Evolutionary conservation across 2,888 invertebrate genomes (phyloP).

Genomic region (Papilio demoleus): DNA sequence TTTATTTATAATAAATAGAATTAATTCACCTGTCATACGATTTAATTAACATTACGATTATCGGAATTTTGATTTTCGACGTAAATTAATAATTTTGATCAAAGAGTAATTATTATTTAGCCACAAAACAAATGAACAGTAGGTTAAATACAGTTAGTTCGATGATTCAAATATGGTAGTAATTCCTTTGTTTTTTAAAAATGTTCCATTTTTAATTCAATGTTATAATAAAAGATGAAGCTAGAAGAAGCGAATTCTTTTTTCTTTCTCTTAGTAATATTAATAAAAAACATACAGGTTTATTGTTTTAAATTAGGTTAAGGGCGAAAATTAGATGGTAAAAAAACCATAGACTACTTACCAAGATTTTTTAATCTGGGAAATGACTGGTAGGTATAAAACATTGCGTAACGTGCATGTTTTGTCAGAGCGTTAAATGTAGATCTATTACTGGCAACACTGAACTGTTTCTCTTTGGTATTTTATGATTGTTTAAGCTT

Average conservation of each 20-base stretch:
- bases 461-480: not conserved
- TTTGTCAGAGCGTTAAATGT: not conserved
- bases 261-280: no score
- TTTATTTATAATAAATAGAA: not conserved
- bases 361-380: no score
- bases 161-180: no score
- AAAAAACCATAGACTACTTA: no score
- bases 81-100: not conserved
- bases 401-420: not conserved
- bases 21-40: not conserved
- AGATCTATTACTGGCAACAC: not conserved
- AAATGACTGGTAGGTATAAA: no score
- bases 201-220: no score
- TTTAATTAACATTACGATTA: not conserved
- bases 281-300: no score
- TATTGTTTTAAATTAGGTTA: no score
- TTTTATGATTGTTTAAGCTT: constrained; percentile 28
- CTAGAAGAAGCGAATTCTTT: no score
- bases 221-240: no score
- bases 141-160: not conserved
- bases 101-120: not conserved
- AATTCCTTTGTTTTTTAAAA: no score
- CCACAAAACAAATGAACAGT: not conserved
- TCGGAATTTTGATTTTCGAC: not conserved
- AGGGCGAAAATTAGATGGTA: no score